phyloP scores from a whole-genome alignment of 1,140 invertebrate species.

The Yoshiicerus persimilis region DNA sequence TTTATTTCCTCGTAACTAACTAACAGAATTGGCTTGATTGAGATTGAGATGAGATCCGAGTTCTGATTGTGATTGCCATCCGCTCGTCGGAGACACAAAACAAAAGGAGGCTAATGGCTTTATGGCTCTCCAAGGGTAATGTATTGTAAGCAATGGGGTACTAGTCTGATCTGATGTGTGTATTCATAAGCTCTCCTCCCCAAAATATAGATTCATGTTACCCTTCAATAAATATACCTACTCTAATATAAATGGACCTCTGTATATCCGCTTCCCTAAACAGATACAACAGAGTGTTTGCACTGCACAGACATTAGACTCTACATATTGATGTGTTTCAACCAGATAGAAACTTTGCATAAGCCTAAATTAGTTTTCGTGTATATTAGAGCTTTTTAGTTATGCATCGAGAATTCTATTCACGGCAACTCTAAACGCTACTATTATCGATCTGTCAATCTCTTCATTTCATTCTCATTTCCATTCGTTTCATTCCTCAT shows the following conservation, averaged over 20 bases:
- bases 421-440: neutral
- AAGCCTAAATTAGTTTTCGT: neutral
- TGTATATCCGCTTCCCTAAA: neutral
- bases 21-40: slow-evolving; percentile 20
- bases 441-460: neutral
- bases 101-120: slow-evolving; percentile 19
- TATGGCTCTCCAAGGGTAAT: slow-evolving; percentile 1
- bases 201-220: neutral
- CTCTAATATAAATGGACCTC: neutral
- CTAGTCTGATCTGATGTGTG: neutral
- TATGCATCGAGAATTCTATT: neutral
- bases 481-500: slow-evolving; percentile 4
- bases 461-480: slow-evolving; percentile 11
- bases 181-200: neutral
- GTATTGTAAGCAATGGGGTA: neutral
- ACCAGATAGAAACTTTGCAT: neutral
- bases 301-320: neutral
- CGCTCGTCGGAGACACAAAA: neutral
- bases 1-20: slow-evolving; percentile 22
- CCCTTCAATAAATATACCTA: neutral
- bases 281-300: neutral
- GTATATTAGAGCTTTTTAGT: neutral
- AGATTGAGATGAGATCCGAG: slow-evolving; percentile 21
- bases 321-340: neutral
- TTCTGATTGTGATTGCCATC: slow-evolving; percentile 16